Evolutionary conservation across 2,888 invertebrate genomes (phyloP).

Genomic region (Tiphia femorata): DNA sequence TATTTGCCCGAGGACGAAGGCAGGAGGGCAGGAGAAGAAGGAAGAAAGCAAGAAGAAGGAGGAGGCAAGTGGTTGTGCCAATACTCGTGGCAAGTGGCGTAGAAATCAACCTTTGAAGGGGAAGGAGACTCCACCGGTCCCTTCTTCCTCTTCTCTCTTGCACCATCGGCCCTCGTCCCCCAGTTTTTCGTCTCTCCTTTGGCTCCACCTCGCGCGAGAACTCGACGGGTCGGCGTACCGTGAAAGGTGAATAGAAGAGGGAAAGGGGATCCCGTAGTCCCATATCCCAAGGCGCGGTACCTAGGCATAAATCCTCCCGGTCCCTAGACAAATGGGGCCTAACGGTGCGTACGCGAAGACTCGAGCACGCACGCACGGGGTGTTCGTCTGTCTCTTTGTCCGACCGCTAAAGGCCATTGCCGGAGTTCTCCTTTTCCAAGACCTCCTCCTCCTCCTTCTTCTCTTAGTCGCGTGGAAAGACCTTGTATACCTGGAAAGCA

Average conservation of each 20-base stretch:
- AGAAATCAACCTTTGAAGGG: conserved; percentile 48
- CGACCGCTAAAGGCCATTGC: conserved; percentile 27
- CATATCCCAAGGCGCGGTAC: conserved; percentile 40
- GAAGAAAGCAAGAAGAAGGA: no score
- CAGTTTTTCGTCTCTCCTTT: not conserved
- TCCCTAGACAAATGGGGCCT: conserved; percentile 56
- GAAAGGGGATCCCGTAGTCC: conserved; percentile 13
- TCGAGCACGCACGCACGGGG: conserved; percentile 17
- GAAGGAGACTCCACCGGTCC: conserved; percentile 1
- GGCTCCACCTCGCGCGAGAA: conserved; percentile 5
- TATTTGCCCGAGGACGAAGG: conserved; percentile 30
- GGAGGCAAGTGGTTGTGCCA: conserved; percentile 37
- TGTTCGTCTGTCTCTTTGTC: conserved; percentile 44
- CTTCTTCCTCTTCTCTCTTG: conserved; percentile 11
- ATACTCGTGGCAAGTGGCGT: conserved; percentile 40
- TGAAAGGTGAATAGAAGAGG: conserved; percentile 35
- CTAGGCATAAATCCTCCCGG: conserved; percentile 33
- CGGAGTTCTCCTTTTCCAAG: conserved; percentile 31
- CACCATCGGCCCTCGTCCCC: not conserved
- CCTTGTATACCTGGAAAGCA: conserved; percentile 31
- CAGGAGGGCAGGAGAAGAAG: no score
- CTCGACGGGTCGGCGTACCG: not conserved
- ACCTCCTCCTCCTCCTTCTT: no score
- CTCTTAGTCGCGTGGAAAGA: conserved; percentile 28
- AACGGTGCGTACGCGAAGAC: conserved; percentile 49